These are phyloP conservation scores for Notiomystis cincta DNA, from an alignment of 2,113 vertebrate species.

Conservation along the genomic window DNA sequence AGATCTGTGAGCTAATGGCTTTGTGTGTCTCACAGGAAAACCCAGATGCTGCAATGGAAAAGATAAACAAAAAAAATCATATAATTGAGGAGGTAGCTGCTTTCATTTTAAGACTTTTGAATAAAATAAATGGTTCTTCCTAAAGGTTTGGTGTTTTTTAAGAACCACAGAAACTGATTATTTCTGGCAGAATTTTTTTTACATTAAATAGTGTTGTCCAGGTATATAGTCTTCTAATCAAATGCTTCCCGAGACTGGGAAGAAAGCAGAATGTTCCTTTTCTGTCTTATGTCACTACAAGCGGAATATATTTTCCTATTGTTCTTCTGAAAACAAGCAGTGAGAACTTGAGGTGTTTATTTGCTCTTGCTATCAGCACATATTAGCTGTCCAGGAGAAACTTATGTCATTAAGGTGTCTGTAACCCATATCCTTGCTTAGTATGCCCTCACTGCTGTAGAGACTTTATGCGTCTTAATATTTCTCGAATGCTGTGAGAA, in stretches of 20 bases:
- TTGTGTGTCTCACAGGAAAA: neutral
- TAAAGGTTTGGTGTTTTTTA: neutral
- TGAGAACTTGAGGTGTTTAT: neutral
- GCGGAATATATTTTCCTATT: neutral
- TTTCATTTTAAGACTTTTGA: neutral
- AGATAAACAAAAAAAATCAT: neutral
- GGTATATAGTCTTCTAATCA: neutral
- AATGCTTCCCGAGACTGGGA: neutral
- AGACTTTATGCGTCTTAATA: neutral
- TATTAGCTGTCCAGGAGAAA: neutral
- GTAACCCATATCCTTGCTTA: neutral
- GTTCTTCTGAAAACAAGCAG: neutral
- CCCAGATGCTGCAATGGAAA: neutral
- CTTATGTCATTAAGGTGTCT: neutral
- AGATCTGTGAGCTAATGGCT: neutral
- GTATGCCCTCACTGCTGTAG: neutral
- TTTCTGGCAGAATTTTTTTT: neutral
- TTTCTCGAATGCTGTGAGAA: neutral
- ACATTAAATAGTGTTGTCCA: neutral
- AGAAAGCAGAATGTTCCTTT: neutral
- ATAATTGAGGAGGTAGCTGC: neutral
- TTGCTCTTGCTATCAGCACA: neutral
- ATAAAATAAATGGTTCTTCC: neutral
- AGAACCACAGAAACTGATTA: neutral
- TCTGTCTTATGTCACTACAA: neutral